phyloP scores from a whole-genome alignment of 2,888 invertebrate genomes.

The Onchidella celtica region DNA sequence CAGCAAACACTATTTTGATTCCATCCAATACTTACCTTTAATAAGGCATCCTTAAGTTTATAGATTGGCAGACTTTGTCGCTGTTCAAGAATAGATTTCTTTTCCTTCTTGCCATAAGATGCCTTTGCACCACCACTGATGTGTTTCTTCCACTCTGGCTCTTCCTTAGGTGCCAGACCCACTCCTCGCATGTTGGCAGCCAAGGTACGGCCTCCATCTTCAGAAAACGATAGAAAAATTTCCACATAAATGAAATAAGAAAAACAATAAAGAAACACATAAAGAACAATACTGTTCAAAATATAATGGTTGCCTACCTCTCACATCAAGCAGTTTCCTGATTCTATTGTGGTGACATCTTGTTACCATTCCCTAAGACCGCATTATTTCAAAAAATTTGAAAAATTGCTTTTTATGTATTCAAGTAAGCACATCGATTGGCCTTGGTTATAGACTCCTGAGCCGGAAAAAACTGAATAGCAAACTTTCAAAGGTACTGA shows the following conservation, averaged over 20 bases:
- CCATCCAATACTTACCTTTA: slow-evolving; percentile 91
- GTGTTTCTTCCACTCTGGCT: slow-evolving; percentile 99
- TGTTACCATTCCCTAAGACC: no score
- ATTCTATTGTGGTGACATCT: no score
- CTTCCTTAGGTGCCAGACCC: slow-evolving; percentile 84
- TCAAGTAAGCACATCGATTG: no score
- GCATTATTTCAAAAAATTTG: no score
- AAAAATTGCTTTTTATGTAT: no score
- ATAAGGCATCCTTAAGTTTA: slow-evolving; percentile 95
- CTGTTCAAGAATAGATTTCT: slow-evolving; percentile 95
- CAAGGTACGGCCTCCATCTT: slow-evolving; percentile 85
- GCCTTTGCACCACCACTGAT: slow-evolving; percentile 98
- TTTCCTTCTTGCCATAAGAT: slow-evolving; percentile 98
- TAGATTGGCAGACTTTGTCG: slow-evolving; percentile 97
- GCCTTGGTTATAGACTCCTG: no score
- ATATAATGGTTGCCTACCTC: no score
- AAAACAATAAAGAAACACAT: not conserved
- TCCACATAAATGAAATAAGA: not conserved
- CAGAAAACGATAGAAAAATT: slow-evolving; percentile 22
- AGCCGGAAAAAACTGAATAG: no score
- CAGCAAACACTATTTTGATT: no score
- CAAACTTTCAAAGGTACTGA: no score
- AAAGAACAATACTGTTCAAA: no score
- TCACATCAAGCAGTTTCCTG: no score
- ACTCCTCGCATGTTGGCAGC: slow-evolving; percentile 92